Evolutionary conservation across 2,888 invertebrate species (phyloP).

Genomic region (Cerastis leucographa): DNA sequence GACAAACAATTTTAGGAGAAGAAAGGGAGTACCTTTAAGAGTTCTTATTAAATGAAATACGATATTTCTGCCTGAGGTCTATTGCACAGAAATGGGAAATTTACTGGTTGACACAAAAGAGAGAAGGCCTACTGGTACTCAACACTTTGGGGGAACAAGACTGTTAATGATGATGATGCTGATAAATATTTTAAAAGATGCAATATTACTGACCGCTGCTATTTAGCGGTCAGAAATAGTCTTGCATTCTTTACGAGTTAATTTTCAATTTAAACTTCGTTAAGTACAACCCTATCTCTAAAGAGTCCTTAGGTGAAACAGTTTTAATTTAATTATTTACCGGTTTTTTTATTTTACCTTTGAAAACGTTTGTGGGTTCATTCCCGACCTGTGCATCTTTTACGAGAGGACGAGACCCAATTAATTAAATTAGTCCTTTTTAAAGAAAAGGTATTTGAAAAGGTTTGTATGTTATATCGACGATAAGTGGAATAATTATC

Average conservation of each 20-base stretch:
- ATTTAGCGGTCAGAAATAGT: too few relatives aligned
- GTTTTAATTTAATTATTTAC: constrained; percentile 35
- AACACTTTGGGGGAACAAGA: not conserved
- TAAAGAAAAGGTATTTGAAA: constrained; percentile 5
- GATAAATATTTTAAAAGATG: not conserved
- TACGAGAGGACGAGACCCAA: constrained; percentile 26
- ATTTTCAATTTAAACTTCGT: constrained; percentile 21
- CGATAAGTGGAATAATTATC: not conserved
- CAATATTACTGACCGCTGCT: not conserved
- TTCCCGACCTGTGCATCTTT: constrained; percentile 23
- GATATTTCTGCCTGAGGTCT: not conserved
- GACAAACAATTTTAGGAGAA: too few relatives aligned
- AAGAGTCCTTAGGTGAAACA: constrained; percentile 13
- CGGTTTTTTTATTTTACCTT: constrained; percentile 43
- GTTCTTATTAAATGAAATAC: not conserved
- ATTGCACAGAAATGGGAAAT: too few relatives aligned
- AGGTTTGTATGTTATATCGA: not conserved
- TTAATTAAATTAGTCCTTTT: constrained; percentile 42
- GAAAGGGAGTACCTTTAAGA: too few relatives aligned
- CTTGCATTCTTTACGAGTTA: not conserved
- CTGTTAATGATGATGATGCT: not conserved
- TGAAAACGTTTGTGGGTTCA: constrained; percentile 39
- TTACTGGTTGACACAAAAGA: not conserved
- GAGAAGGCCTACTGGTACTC: not conserved
- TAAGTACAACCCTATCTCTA: constrained; percentile 10